These are phyloP conservation scores for Hyperoodon ampullatus DNA, from an alignment of 2,113 vertebrate species.

Conservation along the genomic window DNA sequence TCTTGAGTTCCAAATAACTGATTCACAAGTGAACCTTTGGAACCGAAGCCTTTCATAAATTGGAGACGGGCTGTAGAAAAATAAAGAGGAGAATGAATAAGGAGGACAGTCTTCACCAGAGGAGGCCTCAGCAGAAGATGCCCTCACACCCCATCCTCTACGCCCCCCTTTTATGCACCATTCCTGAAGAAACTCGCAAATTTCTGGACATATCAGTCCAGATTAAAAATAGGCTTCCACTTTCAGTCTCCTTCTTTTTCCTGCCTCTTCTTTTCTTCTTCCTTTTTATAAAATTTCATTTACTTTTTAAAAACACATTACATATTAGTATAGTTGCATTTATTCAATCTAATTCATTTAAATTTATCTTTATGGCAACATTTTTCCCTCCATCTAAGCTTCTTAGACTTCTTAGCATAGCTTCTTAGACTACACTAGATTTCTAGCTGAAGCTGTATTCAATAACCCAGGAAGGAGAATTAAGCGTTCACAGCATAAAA, in stretches of 20 bases:
- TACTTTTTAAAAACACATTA: neutral
- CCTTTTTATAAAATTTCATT: slow-evolving; percentile 12
- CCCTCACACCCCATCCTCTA: neutral
- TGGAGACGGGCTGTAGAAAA: neutral
- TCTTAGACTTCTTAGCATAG: neutral
- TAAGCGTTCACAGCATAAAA: neutral
- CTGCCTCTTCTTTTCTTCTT: neutral
- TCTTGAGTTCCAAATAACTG: neutral
- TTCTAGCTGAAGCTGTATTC: neutral
- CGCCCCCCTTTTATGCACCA: neutral
- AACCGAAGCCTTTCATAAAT: neutral
- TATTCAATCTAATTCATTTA: neutral
- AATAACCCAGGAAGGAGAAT: neutral
- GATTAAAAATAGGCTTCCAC: neutral
- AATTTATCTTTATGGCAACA: neutral
- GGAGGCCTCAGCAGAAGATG: neutral
- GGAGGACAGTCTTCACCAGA: neutral
- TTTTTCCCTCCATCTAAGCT: neutral
- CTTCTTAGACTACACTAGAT: neutral
- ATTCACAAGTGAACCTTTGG: neutral
- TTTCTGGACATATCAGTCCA: neutral
- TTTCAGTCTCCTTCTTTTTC: neutral
- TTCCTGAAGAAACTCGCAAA: neutral
- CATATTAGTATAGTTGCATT: neutral
- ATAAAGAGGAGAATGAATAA: neutral